Evolutionary conservation across 1,140 invertebrate species (phyloP), one percentile per base, ranked within the genome.

Genomic region (Theocolax elegans): DNA sequence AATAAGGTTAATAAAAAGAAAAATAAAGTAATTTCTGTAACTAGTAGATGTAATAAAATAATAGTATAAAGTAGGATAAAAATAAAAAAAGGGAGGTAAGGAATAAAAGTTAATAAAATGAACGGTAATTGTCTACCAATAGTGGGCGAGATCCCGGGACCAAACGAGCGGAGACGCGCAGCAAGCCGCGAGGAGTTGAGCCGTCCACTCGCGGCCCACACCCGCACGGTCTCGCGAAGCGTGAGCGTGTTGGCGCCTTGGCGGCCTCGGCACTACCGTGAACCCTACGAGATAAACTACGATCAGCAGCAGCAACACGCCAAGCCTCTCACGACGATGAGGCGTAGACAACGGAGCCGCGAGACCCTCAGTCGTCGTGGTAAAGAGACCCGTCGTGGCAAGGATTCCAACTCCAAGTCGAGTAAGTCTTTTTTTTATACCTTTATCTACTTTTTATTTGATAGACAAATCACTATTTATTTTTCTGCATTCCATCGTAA

Each of bases 221-320:
- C 91, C 19, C 88, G 89, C 67, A 93, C 90, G 17, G 89, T 94
- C n/a, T 93, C 92, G 1, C 89, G 93, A 42, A 94, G 92, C 31
- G 93, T 95, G 70, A 94, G 93, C 3, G 90, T 95, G 46, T 87
- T 94, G 69, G 92, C 93, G 1, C 93, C 94, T 1, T 95, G 93
- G 93, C 91, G 90, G 65, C 93, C 93, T 1, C 88, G 90, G 46
- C 89, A 92, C 75, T 89, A 90, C 74, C 87, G 88, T 72, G 92
- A 93, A 76, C 89, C 89, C 54, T 90, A 91, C 79, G 92, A 94
- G 82, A 92, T 94, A 17, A 92, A 94, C 78, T 94, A 94, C 82
- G 91, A 90, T 10, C 91, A 92, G 76, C 88, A 89, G 79, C 88
- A 89, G 79, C 87, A 88, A 70, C 78, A 81, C 67, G 40, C 29